A percentile compares a stretch with the other conserved stretches of the same genome.
Evolutionary conservation across 2,888 invertebrate genomes (phyloP).

Genomic region (Ophion ventricosus): DNA sequence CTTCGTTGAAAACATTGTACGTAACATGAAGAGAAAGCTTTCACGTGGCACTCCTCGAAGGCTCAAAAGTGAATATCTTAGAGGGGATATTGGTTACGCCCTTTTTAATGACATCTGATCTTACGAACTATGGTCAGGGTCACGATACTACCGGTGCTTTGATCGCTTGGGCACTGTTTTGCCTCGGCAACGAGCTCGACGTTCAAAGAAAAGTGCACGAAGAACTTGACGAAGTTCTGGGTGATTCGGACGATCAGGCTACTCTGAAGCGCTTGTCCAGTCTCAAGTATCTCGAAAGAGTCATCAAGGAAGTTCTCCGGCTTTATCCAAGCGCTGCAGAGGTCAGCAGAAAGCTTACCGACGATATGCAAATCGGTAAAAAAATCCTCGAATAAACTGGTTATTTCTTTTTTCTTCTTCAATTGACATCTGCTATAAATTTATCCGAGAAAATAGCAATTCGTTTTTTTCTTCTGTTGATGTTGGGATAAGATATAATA

Average conservation of each 20-base stretch:
- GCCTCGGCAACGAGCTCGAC: slow-evolving; percentile 83
- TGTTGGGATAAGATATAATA: too few relatives aligned
- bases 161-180: slow-evolving; percentile 84
- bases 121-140: slow-evolving; percentile 77
- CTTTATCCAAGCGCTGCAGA: slow-evolving; percentile 85
- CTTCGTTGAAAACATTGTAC: too few relatives aligned
- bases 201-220: slow-evolving; percentile 67
- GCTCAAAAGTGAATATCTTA: neutral
- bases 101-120: too few relatives aligned
- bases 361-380: slow-evolving; percentile 82
- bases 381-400: too few relatives aligned
- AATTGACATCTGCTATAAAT: too few relatives aligned
- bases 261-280: slow-evolving; percentile 79
- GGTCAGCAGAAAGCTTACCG: slow-evolving; percentile 82
- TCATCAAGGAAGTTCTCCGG: slow-evolving; percentile 85
- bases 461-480: too few relatives aligned
- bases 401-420: too few relatives aligned
- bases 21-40: too few relatives aligned
- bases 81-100: neutral
- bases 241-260: slow-evolving; percentile 71
- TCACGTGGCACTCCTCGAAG: too few relatives aligned
- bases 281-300: slow-evolving; percentile 73
- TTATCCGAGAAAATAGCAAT: too few relatives aligned
- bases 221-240: slow-evolving; percentile 83
- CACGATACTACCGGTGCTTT: slow-evolving; percentile 85